Evolutionary conservation across 2,888 invertebrate species (phyloP).

Genomic region (Criorhina ranunculi): DNA sequence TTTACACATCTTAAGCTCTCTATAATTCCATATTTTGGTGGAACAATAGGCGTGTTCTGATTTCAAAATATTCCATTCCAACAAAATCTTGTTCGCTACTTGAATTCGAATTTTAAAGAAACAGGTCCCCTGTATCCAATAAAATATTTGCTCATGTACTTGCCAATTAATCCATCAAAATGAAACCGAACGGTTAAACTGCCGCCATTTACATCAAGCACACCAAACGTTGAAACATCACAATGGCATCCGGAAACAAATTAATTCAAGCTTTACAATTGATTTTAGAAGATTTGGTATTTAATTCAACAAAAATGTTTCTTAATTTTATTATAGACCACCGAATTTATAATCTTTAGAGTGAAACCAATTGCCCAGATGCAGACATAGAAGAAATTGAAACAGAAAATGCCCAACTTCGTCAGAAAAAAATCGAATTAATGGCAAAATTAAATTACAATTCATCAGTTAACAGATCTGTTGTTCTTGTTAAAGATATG

Average conservation of each 20-base stretch:
- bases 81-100: too few species aligned
- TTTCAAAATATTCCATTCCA: too few species aligned
- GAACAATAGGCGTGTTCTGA: too few species aligned
- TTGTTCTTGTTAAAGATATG: constrained; percentile 26
- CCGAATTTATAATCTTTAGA: constrained; percentile 7
- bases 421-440: constrained; percentile 22
- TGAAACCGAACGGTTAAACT: not conserved
- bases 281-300: constrained; percentile 39
- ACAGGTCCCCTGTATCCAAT: too few species aligned
- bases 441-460: constrained; percentile 1
- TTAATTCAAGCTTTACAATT: constrained; percentile 31
- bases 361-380: not conserved
- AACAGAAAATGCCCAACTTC: constrained; percentile 39
- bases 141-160: constrained; percentile 1
- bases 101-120: too few species aligned
- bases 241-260: constrained; percentile 45
- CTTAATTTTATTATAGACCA: not conserved
- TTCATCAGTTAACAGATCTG: not conserved
- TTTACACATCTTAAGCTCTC: too few species aligned
- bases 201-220: not conserved
- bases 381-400: constrained; percentile 31
- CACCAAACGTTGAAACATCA: not conserved
- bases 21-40: too few species aligned
- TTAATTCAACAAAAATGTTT: not conserved
- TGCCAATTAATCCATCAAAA: not conserved